A percentile compares a stretch with the other conserved stretches of the same genome.
phyloP scores from a whole-genome alignment of 2,113 vertebrate species.

The Mesitornis unicolor region DNA sequence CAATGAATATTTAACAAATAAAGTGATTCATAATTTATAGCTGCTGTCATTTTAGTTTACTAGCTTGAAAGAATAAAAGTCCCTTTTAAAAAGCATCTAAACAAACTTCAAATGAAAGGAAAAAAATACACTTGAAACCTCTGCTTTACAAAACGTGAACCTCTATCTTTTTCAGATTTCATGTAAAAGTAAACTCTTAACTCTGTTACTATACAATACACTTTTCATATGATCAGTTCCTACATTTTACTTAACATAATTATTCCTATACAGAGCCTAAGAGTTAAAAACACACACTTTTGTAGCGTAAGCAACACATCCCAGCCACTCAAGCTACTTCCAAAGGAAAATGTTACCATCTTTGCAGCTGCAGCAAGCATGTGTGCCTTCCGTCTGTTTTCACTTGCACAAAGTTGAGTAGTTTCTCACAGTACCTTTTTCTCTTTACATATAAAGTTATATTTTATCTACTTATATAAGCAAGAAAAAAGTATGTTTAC shows the following conservation, averaged over 20 bases:
- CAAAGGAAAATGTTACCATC: background rate
- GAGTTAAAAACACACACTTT: background rate
- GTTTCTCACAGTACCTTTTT: background rate
- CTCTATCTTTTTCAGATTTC: background rate
- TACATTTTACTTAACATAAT: background rate
- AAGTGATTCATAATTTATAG: conserved; percentile 52
- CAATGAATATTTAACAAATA: conserved; percentile 62
- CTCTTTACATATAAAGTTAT: background rate
- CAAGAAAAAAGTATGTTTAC: background rate
- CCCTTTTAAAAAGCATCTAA: background rate
- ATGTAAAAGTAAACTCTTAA: background rate
- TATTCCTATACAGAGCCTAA: background rate
- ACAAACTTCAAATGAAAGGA: background rate
- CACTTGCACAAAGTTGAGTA: background rate
- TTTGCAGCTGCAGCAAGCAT: background rate
- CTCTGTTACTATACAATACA: background rate
- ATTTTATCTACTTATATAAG: background rate
- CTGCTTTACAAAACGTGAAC: background rate
- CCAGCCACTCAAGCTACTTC: background rate
- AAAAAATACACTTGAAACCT: background rate
- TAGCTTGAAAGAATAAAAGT: background rate
- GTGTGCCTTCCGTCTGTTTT: background rate
- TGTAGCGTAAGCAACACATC: background rate
- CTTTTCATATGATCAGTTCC: background rate
- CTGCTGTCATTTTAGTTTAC: conserved; percentile 28